Percentiles rank a stretch among this genome's conserved stretches.
Evolutionary conservation across 2,113 vertebrate species (phyloP).

Genomic region (Nicator chloris): DNA sequence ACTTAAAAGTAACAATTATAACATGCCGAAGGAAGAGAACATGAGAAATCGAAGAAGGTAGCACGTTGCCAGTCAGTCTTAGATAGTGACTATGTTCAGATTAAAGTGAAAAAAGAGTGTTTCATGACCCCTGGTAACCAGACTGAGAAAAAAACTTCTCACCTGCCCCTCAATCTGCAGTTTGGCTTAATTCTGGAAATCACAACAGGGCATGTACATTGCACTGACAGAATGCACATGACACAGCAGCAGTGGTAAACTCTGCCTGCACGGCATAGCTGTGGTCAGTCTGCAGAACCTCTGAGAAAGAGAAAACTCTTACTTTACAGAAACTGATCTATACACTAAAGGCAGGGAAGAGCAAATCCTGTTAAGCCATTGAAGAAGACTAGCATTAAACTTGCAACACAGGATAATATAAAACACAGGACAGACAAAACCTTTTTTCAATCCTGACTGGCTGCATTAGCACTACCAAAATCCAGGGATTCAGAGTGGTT

Average conservation of each 20-base stretch:
- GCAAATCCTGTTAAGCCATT: not conserved
- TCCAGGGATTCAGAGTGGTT: not conserved
- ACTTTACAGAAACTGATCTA: not conserved
- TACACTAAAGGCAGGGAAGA: not conserved
- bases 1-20: not conserved
- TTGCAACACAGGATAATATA: not conserved
- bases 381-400: not conserved
- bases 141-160: not conserved
- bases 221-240: not conserved
- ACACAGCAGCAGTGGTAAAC: not conserved
- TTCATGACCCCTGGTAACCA: not conserved
- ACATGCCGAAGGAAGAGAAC: not conserved
- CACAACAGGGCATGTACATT: rapidly evolving
- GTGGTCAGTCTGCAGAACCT: not conserved
- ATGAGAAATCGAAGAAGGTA: not conserved
- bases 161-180: not conserved
- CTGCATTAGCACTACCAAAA: not conserved
- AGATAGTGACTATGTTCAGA: not conserved
- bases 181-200: not conserved
- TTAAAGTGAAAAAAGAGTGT: not conserved
- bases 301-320: not conserved
- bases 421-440: not conserved
- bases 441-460: not conserved
- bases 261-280: rapidly evolving
- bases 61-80: rapidly evolving